A percentile compares a stretch with the other conserved stretches of the same genome.
Conservation (phyloP, 2,888 invertebrate species). For the Aricia artaxerxes region DNA sequence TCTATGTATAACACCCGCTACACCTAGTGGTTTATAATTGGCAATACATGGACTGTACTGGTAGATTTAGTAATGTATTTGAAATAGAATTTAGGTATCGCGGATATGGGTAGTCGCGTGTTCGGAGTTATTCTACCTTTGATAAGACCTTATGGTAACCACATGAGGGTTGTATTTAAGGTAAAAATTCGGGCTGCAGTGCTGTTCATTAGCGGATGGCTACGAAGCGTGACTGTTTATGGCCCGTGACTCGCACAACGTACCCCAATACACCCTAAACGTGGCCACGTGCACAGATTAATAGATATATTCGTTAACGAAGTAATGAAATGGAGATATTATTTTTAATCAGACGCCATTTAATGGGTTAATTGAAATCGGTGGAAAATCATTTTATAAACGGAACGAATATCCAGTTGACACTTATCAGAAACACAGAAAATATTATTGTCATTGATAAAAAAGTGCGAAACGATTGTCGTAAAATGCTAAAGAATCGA, state of each 20-base stretch:
- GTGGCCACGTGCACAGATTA: slow-evolving; percentile 76
- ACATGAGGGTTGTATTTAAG: background rate
- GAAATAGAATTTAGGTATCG: slow-evolving; percentile 27
- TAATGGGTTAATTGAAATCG: background rate
- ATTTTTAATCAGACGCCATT: slow-evolving; percentile 15
- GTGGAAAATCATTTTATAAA: background rate
- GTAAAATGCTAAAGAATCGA: too few species aligned
- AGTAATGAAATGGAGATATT: slow-evolving; percentile 20
- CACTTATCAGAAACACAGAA: too few species aligned
- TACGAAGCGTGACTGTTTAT: slow-evolving; percentile 74
- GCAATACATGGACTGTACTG: background rate
- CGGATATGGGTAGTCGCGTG: slow-evolving; percentile 43
- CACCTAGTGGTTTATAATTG: background rate
- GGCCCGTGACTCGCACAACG: slow-evolving; percentile 65
- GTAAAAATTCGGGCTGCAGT: slow-evolving; percentile 29
- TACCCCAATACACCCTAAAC: slow-evolving; percentile 70
- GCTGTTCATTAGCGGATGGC: slow-evolving; percentile 64
- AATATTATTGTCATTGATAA: too few species aligned
- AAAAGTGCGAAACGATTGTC: too few species aligned
- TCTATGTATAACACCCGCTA: background rate
- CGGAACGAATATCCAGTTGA: background rate
- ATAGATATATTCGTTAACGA: slow-evolving; percentile 60
- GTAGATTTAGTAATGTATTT: slow-evolving; percentile 23
- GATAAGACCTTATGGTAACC: background rate
- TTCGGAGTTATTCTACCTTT: background rate